Conservation (phyloP, 2,888 invertebrate species). For the Pyralis farinalis region DNA sequence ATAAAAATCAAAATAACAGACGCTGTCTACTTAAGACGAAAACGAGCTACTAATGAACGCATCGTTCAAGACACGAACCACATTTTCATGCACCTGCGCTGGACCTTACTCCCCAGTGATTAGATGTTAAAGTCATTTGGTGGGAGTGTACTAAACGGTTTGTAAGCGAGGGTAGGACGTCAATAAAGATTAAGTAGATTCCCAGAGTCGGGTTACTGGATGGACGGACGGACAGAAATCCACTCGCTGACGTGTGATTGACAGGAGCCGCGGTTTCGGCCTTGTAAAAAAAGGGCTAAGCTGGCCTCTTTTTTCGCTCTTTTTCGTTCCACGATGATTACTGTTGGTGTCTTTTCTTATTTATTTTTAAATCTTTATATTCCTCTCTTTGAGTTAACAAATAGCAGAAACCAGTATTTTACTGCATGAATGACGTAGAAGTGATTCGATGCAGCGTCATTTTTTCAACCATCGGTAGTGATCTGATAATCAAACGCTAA, state of each 20-base stretch:
- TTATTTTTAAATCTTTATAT: too few species aligned
- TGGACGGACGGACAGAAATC: constrained; percentile 46
- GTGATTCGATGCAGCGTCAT: too few species aligned
- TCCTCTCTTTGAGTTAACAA: too few species aligned
- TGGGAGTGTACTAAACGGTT: constrained; percentile 13
- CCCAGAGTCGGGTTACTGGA: constrained; percentile 40
- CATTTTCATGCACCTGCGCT: constrained; percentile 13
- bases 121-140: constrained; percentile 19
- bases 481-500: too few species aligned
- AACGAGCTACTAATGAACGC: constrained; percentile 57
- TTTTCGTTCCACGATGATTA: not conserved
- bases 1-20: constrained; percentile 51
- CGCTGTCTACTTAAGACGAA: constrained; percentile 54
- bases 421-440: too few species aligned
- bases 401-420: too few species aligned
- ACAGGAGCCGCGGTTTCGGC: constrained; percentile 21
- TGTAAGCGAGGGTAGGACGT: constrained; percentile 22
- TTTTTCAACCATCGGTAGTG: too few species aligned
- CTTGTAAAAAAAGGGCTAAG: constrained; percentile 5
- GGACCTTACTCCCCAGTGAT: constrained; percentile 13
- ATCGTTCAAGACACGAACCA: constrained; percentile 25
- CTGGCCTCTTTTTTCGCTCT: not conserved
- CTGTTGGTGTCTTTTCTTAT: not conserved
- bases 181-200: constrained; percentile 61
- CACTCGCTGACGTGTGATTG: constrained; percentile 52